Evolutionary conservation across 2,797 vertebrate species (phyloP), one percentile per base, ranked within the genome.

Genomic region (Falco concolor): DNA sequence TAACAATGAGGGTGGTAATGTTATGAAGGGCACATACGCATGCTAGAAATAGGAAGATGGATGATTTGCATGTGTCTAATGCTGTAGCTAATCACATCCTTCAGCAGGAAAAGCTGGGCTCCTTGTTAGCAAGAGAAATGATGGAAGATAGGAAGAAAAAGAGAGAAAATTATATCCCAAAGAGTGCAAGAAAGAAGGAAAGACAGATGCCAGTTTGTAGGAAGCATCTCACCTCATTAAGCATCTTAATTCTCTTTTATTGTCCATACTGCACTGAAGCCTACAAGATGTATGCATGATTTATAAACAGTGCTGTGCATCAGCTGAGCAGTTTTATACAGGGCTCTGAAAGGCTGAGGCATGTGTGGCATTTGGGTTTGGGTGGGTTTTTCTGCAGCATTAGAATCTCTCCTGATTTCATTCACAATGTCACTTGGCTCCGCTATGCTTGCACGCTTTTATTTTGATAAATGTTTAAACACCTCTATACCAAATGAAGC

Each of bases 191-290:
- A 90, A 93, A 90, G 47, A 85, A 47, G 24, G 49, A 88, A 65
- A 83, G 87, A 79, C 53, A 93, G 56, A 53, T 2, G 4, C 34
- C 53, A 24, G 78, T 93, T 90, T 81, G 64, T 42, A 89, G 81
- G 49, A 83, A 80, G 64, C 64, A 93, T 77, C 86, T 95, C 86
- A 87, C 93, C 78, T 89, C 91, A 92, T 94, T 95, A 94, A 95
- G 47, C 75, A 49, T 93, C 90, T 87, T 95, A 94, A 95, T 94
- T 95, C 78, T 50, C 24, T 91, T 93, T 96, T 93, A 91, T 93
- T 93, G 86, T 93, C 92, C 69, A 23, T n/a, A 61, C 86, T 57
- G 61, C 81, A 81, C 68, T 38, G 81, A 77, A 96, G 86, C 75
- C 64, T 90, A 49, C 10, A 34, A 89, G 68, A 89, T 19, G 53